These are phyloP conservation scores for Scytalopus superciliaris DNA, from an alignment of 2,113 vertebrate genomes.

Conservation along the genomic window DNA sequence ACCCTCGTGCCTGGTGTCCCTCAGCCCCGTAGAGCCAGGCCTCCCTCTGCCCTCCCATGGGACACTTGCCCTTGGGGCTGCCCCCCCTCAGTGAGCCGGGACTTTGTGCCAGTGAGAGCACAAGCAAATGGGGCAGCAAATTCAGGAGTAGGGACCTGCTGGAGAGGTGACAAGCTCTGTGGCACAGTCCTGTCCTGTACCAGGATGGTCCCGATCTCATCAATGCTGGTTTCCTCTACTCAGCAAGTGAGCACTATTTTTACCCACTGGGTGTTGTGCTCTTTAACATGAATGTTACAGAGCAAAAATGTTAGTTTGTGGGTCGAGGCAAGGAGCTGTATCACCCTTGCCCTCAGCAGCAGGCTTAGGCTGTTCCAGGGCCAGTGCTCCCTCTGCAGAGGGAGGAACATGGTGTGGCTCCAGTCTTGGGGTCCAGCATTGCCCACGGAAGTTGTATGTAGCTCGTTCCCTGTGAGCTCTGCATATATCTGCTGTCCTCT, in stretches of 20 bases:
- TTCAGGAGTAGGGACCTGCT: fast-evolving
- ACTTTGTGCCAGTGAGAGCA: neutral
- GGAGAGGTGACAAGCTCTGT: neutral
- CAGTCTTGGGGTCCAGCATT: neutral
- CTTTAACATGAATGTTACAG: neutral
- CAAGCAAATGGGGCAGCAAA: neutral
- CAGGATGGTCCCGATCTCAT: neutral
- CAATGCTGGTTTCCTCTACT: neutral
- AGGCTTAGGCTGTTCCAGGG: neutral
- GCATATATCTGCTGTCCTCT: neutral
- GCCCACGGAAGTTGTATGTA: neutral
- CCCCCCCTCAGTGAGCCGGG: fast-evolving
- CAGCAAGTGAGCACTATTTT: neutral
- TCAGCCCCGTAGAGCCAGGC: neutral
- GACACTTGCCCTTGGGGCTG: neutral
- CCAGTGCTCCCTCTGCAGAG: fast-evolving
- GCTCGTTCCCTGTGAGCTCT: neutral
- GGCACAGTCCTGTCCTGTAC: neutral
- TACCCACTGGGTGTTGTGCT: neutral
- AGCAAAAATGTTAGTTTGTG: neutral
- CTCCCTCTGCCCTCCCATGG: neutral
- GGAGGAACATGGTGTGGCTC: neutral
- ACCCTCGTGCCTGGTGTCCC: neutral
- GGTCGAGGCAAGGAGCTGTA: neutral
- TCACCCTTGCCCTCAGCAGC: neutral